Base-by-base conservation (phyloP, 2,888 invertebrate species). In the Schizotus pectinicornis region DNA sequence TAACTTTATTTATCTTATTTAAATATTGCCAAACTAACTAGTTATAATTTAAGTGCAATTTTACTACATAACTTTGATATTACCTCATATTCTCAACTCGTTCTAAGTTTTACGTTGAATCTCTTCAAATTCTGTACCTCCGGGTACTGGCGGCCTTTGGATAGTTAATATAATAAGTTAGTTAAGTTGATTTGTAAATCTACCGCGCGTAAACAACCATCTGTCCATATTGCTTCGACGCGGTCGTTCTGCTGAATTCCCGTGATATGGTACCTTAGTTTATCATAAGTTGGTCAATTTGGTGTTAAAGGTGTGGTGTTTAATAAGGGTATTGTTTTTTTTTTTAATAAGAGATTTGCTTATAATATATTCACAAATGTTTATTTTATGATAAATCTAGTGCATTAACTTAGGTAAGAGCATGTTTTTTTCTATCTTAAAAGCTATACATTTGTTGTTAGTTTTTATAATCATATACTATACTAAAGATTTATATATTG, bases 1-100 rank as follows among this genome's bases (percentile, higher is more conserved):
- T 58, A 56, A 50, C 33, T 62, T 58, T 59, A 61, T 61, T 63
- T 63, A 58, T 61, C 55, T 58, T 54, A 59, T 63, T 58, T 57
- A 61, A 59, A 65, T 74, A 74, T 77, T 77, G 77, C 76, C 77
- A 78, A 78, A 77, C 75, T 76, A 74, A 76, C 71, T 72, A 71
- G 64, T 68, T 72, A 55, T 67, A 64, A 58, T 67, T 70, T 75
- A 77, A 78, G 77, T 77, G 77, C 77, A 77, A 77, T 78, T 74
- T 74, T 75, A 72, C 71, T 68, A 69, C 73, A 65, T 64, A 70
- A 69, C 63, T 69, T 72, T 73, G 67, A 72, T 76, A 74, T 76
- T 78, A 78, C 77, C 77, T 78, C 77, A 78, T 75, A 66, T 69
- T 74, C 73, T 73, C 73, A 71, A 73, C 69, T 74, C 69, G 69